Conservation (phyloP, 2,113 vertebrate genomes). For the Ictidomys tridecemlineatus region DNA sequence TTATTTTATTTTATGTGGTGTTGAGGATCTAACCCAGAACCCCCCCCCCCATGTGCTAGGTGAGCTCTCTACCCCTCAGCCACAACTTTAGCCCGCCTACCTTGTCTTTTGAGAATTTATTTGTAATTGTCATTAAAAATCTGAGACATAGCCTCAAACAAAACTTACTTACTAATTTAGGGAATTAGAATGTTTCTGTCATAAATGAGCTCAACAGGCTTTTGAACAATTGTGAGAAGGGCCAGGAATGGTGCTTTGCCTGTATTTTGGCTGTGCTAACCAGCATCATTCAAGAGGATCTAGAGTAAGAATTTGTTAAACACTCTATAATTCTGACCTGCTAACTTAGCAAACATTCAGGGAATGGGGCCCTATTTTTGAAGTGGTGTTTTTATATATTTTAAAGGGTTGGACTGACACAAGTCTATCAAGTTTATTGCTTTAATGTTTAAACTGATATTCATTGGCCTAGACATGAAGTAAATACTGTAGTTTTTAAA, state of each 20-base stretch:
- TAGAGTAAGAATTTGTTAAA: neutral
- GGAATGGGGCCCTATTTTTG: neutral
- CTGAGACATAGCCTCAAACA: neutral
- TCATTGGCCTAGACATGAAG: neutral
- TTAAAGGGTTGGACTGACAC: neutral
- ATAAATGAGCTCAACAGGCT: neutral
- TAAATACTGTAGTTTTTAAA: neutral
- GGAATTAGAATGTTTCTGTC: neutral
- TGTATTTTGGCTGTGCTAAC: neutral
- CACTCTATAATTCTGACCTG: neutral
- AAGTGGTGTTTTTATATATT: neutral
- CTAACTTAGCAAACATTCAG: neutral
- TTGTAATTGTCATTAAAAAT: slow-evolving; percentile 17
- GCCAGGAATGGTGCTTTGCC: neutral
- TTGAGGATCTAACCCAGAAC: too few species aligned
- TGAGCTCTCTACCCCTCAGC: too few species aligned
- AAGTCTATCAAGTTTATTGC: slow-evolving; percentile 10
- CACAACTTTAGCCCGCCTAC: neutral
- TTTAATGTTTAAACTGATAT: slow-evolving; percentile 37
- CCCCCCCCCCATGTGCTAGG: too few species aligned
- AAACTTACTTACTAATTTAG: slow-evolving; percentile 6
- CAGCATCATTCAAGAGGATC: neutral
- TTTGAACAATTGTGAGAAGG: neutral
- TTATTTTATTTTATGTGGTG: too few species aligned
- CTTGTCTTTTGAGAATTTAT: slow-evolving; percentile 4